Evolutionary conservation across 1,140 invertebrate genomes (phyloP), one percentile per base, ranked within the genome.

Genomic region (Rhagoletis pomonella): DNA sequence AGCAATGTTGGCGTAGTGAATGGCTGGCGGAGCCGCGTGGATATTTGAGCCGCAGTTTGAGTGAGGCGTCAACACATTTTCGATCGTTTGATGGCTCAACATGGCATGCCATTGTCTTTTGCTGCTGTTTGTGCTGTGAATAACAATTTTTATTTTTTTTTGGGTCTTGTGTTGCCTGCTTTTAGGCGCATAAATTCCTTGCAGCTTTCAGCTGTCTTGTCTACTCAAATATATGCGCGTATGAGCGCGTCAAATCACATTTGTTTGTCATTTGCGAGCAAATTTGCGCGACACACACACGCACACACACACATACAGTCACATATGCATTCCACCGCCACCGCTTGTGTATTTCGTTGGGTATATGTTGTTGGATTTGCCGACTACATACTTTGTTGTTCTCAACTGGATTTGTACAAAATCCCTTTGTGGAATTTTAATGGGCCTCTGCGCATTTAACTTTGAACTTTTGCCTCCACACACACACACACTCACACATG

Each of bases 381-480:
- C 19, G 62, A 67, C 62, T 85, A 29, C 29, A 29, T 29, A 50
- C 14, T 87, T 87, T 67, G 65, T 87, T 67, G 65, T 50, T 69
- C 81, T 84, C 42, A 19, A 42, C 42, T 84, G 81, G 64, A 84
- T 81, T 85, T 60, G 81, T 85, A 19, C 39, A 69, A 87, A 87
- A 85, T 87, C 87, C 62, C 62, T 85, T 85, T 87, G 62, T 65
- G 85, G 87, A 87, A 87, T 87, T 87, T 87, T 85, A 87, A 87
- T 87, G 81, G 55, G 77, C 7, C 81, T 87, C 6, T 29, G 47
- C 73, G 19, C 47, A 55, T 29, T 81, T 81, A 55, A 19, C 6
- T 55, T 55, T 55, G 73, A 81, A 81, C 44, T 55, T 81, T 81
- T 19, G 19, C 50, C 44, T 44, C 44, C 39, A 47, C 65, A 2